Conservation (phyloP, 2,113 vertebrate genomes). For the Macquaria australasica region DNA sequence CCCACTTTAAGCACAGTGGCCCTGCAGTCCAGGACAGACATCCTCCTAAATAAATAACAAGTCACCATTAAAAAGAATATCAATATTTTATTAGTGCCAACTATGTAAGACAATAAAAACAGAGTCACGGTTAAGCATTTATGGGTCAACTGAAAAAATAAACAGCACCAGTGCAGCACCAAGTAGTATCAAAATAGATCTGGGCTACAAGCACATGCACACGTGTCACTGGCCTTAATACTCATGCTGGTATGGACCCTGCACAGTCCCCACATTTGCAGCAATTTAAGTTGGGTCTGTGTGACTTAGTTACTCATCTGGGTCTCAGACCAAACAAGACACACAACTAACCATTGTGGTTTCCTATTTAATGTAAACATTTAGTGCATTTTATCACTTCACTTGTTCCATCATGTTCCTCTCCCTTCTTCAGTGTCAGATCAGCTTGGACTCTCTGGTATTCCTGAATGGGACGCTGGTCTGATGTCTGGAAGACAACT, state of each 20-base stretch:
- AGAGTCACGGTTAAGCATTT: constrained; percentile 27
- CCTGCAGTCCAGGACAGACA: constrained; percentile 3
- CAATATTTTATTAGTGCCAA: constrained; percentile 76
- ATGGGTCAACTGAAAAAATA: constrained; percentile 27
- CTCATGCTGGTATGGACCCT: background rate
- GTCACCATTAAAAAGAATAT: constrained; percentile 45
- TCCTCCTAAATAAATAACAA: constrained; percentile 53
- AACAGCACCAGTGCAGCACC: background rate
- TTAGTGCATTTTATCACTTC: background rate
- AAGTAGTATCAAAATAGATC: background rate
- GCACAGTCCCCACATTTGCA: background rate
- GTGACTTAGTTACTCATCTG: background rate
- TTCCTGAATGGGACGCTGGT: constrained; percentile 48
- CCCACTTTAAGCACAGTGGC: background rate
- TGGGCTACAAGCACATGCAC: background rate
- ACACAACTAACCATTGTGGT: background rate
- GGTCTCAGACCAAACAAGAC: background rate
- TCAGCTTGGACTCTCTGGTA: constrained; percentile 59
- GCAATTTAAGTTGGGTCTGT: background rate
- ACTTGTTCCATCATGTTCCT: background rate
- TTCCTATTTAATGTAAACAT: constrained; percentile 10
- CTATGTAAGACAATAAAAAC: constrained; percentile 52
- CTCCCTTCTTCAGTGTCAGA: constrained; percentile 33
- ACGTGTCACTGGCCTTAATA: background rate
- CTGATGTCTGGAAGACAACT: constrained; percentile 69